Conservation (phyloP, 2,113 vertebrate genomes). For the Rhinolophus ferrumequinum region DNA sequence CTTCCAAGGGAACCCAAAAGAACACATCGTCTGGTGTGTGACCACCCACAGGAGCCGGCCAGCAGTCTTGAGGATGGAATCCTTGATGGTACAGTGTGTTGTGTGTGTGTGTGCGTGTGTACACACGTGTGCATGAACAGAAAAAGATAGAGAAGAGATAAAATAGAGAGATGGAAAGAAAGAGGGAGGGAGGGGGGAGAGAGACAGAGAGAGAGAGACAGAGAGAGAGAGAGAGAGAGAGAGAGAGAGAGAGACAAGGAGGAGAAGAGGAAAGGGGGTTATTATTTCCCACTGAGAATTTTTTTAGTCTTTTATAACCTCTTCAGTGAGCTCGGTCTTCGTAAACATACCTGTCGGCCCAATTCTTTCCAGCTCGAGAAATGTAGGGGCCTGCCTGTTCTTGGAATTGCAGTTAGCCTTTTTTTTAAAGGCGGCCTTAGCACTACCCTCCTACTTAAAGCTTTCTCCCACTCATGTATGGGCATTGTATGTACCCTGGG, state of each 20-base stretch:
- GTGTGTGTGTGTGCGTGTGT: background rate
- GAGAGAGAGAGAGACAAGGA: background rate
- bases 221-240: too few species aligned
- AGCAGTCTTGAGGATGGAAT: constrained; percentile 66
- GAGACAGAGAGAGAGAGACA: rapidly evolving
- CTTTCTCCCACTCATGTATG: background rate
- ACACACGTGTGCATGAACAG: rapidly evolving
- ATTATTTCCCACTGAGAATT: background rate
- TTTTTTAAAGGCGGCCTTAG: constrained; percentile 18
- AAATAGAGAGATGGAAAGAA: too few species aligned
- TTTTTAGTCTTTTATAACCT: background rate
- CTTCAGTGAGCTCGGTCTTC: background rate
- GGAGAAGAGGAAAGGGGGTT: too few species aligned
- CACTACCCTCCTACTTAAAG: background rate
- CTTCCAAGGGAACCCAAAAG: background rate
- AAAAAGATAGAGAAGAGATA: background rate
- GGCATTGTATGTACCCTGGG: background rate
- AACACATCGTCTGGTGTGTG: constrained; percentile 62
- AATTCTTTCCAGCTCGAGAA: background rate
- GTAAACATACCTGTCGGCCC: background rate
- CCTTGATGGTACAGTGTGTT: background rate
- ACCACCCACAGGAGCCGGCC: constrained; percentile 72
- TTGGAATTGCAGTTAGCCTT: constrained; percentile 41
- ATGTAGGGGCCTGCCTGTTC: constrained; percentile 33
- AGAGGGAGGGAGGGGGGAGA: too few species aligned